phyloP scores from a whole-genome alignment of 92 coral and sea anemone species.

The Diadumene lineata region DNA sequence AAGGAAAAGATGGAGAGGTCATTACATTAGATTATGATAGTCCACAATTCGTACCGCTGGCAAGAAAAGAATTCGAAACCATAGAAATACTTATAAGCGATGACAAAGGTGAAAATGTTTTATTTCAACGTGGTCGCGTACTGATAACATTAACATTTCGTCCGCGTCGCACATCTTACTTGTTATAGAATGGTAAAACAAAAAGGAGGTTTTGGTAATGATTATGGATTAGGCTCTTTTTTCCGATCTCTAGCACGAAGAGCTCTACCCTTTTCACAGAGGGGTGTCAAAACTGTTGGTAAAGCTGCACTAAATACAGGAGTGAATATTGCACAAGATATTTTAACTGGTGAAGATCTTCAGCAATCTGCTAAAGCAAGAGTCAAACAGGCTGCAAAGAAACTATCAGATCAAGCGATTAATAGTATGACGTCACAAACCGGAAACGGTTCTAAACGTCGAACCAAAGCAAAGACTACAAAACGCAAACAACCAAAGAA shows the following conservation, averaged over 20 bases:
- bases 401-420: not conserved
- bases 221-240: not conserved
- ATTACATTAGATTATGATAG: constrained; percentile 8
- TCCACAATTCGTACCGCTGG: constrained; percentile 16
- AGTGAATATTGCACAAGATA: too few relatives aligned
- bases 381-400: too few relatives aligned
- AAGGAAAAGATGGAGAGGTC: constrained; percentile 25
- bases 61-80: constrained; percentile 24
- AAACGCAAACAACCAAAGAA: not conserved
- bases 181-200: not conserved
- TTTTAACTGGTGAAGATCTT: too few relatives aligned
- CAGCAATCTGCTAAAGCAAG: too few relatives aligned
- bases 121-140: not conserved
- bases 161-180: not conserved
- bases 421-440: too few relatives aligned
- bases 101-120: constrained; percentile 16
- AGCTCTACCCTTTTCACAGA: too few relatives aligned
- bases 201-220: too few relatives aligned
- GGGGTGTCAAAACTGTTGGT: too few relatives aligned
- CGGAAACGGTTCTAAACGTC: too few relatives aligned
- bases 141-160: not conserved
- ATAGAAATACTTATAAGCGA: constrained; percentile 26
- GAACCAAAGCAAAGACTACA: too few relatives aligned
- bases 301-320: too few relatives aligned
- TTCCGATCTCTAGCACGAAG: not conserved